A percentile compares a stretch with the other conserved stretches of the same genome.
Conservation (phyloP, 2,888 invertebrate species). For the Pandemis cinnamomeana region DNA sequence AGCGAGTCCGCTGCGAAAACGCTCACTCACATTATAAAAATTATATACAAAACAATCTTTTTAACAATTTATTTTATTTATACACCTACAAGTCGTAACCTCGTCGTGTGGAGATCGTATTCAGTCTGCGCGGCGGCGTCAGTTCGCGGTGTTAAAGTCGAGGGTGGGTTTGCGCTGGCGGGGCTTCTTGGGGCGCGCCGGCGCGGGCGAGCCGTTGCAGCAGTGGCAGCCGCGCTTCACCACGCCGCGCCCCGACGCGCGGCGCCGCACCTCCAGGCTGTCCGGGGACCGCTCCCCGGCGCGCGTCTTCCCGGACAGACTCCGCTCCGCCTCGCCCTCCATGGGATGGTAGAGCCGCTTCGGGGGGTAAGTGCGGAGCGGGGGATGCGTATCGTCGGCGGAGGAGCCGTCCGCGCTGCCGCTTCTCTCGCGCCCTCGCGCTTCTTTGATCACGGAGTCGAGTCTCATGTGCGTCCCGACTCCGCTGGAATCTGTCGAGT, state of each 20-base stretch:
- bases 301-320: constrained; percentile 9
- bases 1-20: constrained; percentile 53
- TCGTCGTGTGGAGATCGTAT: constrained; percentile 63
- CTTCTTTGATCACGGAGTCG: constrained; percentile 80
- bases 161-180: constrained; percentile 64
- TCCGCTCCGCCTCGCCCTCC: constrained; percentile 53
- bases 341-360: constrained; percentile 61
- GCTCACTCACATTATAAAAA: constrained; percentile 54
- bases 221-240: constrained; percentile 86
- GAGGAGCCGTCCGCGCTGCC: constrained; percentile 67
- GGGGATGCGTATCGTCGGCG: constrained; percentile 68
- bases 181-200: constrained; percentile 78
- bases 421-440: constrained; percentile 63
- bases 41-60: constrained; percentile 77
- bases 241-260: constrained; percentile 81
- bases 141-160: constrained; percentile 58
- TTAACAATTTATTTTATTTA: constrained; percentile 64
- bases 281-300: constrained; percentile 62
- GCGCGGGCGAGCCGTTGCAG: constrained; percentile 84
- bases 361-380: constrained; percentile 73
- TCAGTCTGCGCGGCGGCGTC: constrained; percentile 60
- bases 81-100: constrained; percentile 57
- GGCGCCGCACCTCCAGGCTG: constrained; percentile 58
- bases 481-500: constrained; percentile 75
- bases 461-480: constrained; percentile 70